A percentile compares a stretch with the other conserved stretches of the same genome.
Evolutionary conservation across 2,113 vertebrate genomes (phyloP).

Genomic region (Haemorhous mexicanus): DNA sequence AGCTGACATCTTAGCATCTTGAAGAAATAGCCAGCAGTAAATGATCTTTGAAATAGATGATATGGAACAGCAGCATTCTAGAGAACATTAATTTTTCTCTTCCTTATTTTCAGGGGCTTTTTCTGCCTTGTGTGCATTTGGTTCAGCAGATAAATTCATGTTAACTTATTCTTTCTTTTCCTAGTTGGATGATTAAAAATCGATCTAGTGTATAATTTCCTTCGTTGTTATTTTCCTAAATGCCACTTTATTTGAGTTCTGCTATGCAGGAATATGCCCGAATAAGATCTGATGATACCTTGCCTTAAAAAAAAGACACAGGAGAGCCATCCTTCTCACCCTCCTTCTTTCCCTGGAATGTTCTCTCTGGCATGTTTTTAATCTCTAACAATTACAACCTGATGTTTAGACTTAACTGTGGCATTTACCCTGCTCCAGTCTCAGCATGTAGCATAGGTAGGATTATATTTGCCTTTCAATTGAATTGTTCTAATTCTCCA

Average conservation of each 20-base stretch:
- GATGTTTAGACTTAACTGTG: slow-evolving; percentile 43
- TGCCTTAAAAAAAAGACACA: neutral
- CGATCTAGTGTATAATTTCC: neutral
- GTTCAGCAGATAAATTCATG: neutral
- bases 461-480: slow-evolving; percentile 24
- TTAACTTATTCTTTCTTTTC: neutral
- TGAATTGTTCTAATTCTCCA: slow-evolving; percentile 33
- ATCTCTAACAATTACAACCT: slow-evolving; percentile 54
- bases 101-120: neutral
- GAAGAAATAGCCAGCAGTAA: neutral
- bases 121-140: neutral
- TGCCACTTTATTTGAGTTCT: neutral
- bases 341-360: slow-evolving; percentile 45
- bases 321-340: neutral
- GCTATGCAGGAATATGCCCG: neutral
- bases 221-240: neutral
- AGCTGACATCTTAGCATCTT: neutral
- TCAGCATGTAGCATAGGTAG: slow-evolving; percentile 12
- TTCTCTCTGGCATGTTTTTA: slow-evolving; percentile 50
- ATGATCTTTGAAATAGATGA: neutral
- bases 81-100: neutral
- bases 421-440: slow-evolving; percentile 30
- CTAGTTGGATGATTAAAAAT: neutral
- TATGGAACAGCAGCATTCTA: neutral
- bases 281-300: neutral